phyloP scores from a whole-genome alignment of 1,140 invertebrate species.

The Camponotus pennsylvanicus region DNA sequence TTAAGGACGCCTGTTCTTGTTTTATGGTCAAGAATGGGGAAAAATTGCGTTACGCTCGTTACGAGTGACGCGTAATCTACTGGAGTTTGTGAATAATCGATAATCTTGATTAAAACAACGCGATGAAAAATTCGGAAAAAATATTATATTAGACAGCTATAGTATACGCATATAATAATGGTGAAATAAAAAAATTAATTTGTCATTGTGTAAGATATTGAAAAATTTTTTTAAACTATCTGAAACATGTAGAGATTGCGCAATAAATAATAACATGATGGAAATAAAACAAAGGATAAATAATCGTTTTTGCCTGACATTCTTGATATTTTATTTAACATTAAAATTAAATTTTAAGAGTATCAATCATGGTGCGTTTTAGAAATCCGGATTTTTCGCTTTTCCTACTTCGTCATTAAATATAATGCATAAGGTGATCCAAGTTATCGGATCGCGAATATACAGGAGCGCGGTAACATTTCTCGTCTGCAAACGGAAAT shows the following conservation, averaged over 20 bases:
- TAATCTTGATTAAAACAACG: slow-evolving; percentile 37
- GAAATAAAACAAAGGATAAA: not conserved
- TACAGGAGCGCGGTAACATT: slow-evolving; percentile 24
- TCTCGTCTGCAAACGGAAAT: slow-evolving; percentile 24
- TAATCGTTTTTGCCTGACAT: not conserved
- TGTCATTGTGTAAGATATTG: not conserved
- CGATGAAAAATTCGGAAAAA: not conserved
- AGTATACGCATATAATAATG: not conserved
- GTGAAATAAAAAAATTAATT: slow-evolving; percentile 32
- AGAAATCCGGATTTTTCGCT: not conserved
- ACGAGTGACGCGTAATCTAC: slow-evolving; percentile 34
- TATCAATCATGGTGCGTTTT: not conserved
- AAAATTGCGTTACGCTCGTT: slow-evolving; percentile 56
- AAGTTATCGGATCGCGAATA: slow-evolving; percentile 36
- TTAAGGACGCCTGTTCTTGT: slow-evolving; percentile 53
- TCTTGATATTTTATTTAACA: not conserved
- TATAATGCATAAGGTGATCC: not conserved
- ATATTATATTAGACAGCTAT: not conserved
- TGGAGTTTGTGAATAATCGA: slow-evolving; percentile 44
- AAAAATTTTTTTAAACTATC: not conserved
- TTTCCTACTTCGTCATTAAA: not conserved
- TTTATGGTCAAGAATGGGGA: slow-evolving; percentile 35
- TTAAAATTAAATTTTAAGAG: not conserved
- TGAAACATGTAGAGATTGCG: not conserved
- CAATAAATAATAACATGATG: not conserved